Base-by-base conservation (phyloP, 2,888 invertebrate species). In the Apamea sordens region DNA sequence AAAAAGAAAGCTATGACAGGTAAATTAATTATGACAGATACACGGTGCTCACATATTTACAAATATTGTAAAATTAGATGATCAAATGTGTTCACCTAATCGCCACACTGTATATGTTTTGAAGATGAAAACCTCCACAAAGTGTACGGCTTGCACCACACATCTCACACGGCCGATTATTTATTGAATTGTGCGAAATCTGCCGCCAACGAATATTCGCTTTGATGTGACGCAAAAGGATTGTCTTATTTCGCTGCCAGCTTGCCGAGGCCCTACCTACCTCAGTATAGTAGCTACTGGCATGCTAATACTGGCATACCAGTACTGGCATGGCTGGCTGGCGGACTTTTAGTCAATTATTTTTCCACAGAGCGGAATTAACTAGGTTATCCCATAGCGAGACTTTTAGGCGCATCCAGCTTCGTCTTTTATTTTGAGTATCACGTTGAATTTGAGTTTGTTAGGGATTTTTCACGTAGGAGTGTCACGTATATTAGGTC, bases 161-260 rank as follows among this genome's bases (percentile, higher is more conserved):
- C 80, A 70, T 84, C 76, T 86, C 87, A 85, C 86, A 80, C 87
- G 85, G 86, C 80, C 91, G 91, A 92, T 90, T 93, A 93, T 93
- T 93, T 93, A 93, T 93, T 93, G 93, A 92, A 93, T 93, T 90
- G 90, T 90, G 89, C 88, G 90, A 91, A 92, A 92, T 91, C 90
- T 92, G 89, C 89, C 90, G 84, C 82, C 86, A 83, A 86, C 90
- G 89, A 88, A 89, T 85, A 89, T 89, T 89, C 88, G 87, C 87
- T 89, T 88, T 90, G 91, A 92, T 90, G 91, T 88, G 90, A 88
- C 90, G 90, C 82, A 89, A 91, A 92, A 90, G 93, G 91, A 92
- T 92, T 92, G 92, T 91, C 91, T 91, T 91, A 88, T 90, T 90
- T 87, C 76, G 73, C 32, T 67, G 65, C 82, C 53, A 63, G 50